Percentiles rank a stretch among this genome's conserved stretches.
phyloP scores from a whole-genome alignment of 2,797 vertebrate genomes.

The Gymnoscopelus braueri region DNA sequence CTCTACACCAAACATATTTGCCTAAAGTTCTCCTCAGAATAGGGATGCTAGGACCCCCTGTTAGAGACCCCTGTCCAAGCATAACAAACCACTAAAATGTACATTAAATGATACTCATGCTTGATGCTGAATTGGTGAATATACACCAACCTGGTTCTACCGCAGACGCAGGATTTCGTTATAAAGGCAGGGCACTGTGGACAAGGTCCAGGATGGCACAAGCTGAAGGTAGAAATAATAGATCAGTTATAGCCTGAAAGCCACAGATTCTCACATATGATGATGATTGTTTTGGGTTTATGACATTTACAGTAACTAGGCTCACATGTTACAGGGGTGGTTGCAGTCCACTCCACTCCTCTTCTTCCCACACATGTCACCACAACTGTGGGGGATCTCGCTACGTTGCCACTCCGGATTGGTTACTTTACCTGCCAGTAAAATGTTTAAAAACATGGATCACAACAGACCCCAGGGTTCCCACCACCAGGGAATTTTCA shows the following conservation, averaged over 20 bases:
- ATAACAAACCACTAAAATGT: neutral
- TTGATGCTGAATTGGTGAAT: neutral
- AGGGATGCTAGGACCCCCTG: too few species aligned
- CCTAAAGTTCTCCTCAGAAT: too few species aligned
- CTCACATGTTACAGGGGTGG: slow-evolving; percentile 98
- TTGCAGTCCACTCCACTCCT: slow-evolving; percentile 90
- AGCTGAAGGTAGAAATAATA: slow-evolving; percentile 74
- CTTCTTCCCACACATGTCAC: slow-evolving; percentile 96
- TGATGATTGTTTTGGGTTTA: neutral
- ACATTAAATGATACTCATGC: too few species aligned
- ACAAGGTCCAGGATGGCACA: slow-evolving; percentile 98
- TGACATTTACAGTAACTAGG: slow-evolving; percentile 1
- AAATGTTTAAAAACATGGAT: slow-evolving; percentile 4
- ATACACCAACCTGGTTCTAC: slow-evolving; percentile 86
- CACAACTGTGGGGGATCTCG: slow-evolving; percentile 99
- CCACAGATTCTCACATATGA: neutral
- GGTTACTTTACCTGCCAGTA: slow-evolving; percentile 88
- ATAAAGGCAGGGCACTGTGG: slow-evolving; percentile 95
- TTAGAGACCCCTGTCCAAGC: too few species aligned
- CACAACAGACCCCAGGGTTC: neutral
- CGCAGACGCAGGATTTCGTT: slow-evolving; percentile 93
- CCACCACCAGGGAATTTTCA: too few species aligned
- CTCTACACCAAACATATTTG: too few species aligned
- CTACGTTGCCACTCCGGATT: slow-evolving; percentile 97
- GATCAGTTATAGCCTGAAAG: neutral